These are phyloP conservation scores for Leucosticte australis DNA, from an alignment of 2,113 vertebrate species.

Conservation along the genomic window DNA sequence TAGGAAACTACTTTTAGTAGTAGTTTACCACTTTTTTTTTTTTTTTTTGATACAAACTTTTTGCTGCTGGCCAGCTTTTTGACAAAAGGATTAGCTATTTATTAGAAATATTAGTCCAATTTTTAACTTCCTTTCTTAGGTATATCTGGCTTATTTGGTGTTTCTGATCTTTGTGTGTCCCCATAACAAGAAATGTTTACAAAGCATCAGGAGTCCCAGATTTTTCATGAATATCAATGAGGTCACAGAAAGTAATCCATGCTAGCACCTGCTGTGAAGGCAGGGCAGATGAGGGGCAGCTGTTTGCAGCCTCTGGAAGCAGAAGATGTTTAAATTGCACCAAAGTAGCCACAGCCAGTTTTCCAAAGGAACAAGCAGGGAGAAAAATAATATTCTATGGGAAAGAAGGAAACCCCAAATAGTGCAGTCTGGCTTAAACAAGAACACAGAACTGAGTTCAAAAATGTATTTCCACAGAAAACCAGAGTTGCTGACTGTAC, in stretches of 20 bases:
- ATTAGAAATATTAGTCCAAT: background rate
- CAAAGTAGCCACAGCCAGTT: background rate
- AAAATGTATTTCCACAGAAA: background rate
- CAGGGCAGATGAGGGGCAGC: background rate
- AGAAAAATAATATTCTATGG: fast-evolving
- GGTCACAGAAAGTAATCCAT: background rate
- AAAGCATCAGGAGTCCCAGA: background rate
- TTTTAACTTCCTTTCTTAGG: background rate
- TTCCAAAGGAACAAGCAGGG: background rate
- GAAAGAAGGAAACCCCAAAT: background rate
- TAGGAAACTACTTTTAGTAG: background rate
- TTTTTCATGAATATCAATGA: background rate
- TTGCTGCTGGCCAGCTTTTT: background rate
- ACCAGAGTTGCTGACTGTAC: background rate
- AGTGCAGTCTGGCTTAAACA: background rate
- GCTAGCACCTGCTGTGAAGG: background rate
- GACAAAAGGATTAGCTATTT: background rate
- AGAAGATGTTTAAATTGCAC: background rate
- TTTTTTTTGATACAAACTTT: background rate
- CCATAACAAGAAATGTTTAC: background rate
- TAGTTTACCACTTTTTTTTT: background rate
- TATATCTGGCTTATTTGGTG: background rate
- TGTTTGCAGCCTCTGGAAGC: background rate
- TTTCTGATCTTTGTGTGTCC: background rate
- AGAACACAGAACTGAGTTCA: background rate